Evolutionary conservation across 2,888 invertebrate genomes (phyloP).

Genomic region (Lathronympha strigana): DNA sequence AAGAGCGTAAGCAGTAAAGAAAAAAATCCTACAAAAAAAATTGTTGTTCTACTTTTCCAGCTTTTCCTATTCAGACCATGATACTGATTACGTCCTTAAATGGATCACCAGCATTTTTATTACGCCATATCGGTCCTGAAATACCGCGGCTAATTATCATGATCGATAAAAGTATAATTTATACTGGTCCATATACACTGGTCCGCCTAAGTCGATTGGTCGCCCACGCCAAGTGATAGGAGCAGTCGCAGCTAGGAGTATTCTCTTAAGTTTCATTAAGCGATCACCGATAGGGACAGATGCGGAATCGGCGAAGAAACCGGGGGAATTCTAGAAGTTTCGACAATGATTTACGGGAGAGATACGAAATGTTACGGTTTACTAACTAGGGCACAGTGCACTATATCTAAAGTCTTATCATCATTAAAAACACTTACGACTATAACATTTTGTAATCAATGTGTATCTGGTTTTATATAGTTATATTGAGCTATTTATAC

Average conservation of each 20-base stretch:
- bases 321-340: slow-evolving; percentile 52
- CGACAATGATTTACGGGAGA: slow-evolving; percentile 35
- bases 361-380: slow-evolving; percentile 14
- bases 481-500: too few relatives aligned
- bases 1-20: too few relatives aligned
- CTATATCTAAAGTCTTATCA: neutral
- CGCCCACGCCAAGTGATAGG: neutral
- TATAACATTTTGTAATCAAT: too few relatives aligned
- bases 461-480: too few relatives aligned
- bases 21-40: too few relatives aligned
- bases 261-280: slow-evolving; percentile 83
- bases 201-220: neutral
- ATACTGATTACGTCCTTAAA: too few relatives aligned
- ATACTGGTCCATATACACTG: neutral
- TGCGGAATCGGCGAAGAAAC: slow-evolving; percentile 57
- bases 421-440: too few relatives aligned
- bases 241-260: slow-evolving; percentile 54
- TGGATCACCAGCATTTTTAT: too few relatives aligned
- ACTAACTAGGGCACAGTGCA: neutral
- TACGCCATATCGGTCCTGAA: too few relatives aligned
- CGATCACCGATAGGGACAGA: slow-evolving; percentile 68
- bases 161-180: neutral
- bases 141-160: too few relatives aligned
- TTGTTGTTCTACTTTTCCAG: too few relatives aligned
- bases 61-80: too few relatives aligned